Base-by-base conservation (phyloP, 2,797 vertebrate species). In the Parambassis ranga region DNA sequence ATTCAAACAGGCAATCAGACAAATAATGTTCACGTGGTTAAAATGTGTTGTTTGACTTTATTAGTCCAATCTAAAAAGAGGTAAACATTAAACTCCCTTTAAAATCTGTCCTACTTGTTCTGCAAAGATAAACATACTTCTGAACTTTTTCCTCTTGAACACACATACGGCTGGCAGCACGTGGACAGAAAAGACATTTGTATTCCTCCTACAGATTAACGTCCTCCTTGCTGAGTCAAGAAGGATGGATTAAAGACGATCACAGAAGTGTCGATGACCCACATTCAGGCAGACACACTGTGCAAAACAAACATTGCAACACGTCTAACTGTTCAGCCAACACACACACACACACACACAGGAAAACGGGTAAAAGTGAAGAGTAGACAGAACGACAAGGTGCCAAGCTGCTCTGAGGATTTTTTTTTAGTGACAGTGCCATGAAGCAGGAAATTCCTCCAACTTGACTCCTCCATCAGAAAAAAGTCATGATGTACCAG, bases 361-460 rank as follows among this genome's bases (percentile, higher is more conserved):
- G 16, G 4, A 30, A 16, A 38, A 36, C 11, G 22, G 22, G 36
- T 7, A 2, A 27, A 13, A 18, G 10, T 1, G 11, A 37, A 51
- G 2, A 18, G 14, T 11, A 14, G 3, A 23, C 7, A 7, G 11
- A 39, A 26, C 3, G 3, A 16, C 50, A 36, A 10, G 2, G n/a
- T 15, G 8, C 30, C 36, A 33, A 14, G n/a, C 2, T 14, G 16
- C 51, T 67, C 18, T 26, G 10, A 46, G 32, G 24, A 18, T 19
- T 42, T 50, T 35, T 10, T 43, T 59, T 52, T 56, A 13, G 18
- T 10, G 10, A 37, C 28, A 28, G 24, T n/a, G 11, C 32, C 20
- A 35, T 43, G 24, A 52, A 16, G 35, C 13, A 83, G 81, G 59
- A 89, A 86, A 89, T 88, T 85, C 83, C 85, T 81, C 22, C 33